These are phyloP conservation scores for Drosophila pseudotalamancana DNA, from an alignment of 2,888 invertebrate species.

Conservation along the genomic window DNA sequence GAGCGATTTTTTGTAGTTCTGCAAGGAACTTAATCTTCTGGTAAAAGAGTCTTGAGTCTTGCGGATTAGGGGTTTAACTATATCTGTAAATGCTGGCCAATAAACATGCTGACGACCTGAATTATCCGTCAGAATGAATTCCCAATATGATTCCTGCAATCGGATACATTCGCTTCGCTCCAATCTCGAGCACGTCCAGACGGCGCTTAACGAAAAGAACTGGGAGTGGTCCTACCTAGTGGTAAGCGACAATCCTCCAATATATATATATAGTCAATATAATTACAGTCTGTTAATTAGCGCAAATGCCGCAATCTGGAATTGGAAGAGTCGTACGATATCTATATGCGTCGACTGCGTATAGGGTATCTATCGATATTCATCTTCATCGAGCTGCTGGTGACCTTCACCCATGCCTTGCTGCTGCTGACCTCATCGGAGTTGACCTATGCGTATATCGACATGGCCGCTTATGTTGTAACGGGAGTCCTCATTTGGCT, in stretches of 20 bases:
- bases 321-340: slow-evolving; percentile 89
- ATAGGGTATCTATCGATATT: slow-evolving; percentile 92
- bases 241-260: slow-evolving; percentile 57
- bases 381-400: slow-evolving; percentile 88
- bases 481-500: slow-evolving; percentile 81
- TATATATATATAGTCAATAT: background rate
- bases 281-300: slow-evolving; percentile 83
- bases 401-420: slow-evolving; percentile 87
- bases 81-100: background rate
- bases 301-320: slow-evolving; percentile 91
- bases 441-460: slow-evolving; percentile 75
- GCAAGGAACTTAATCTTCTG: slow-evolving; percentile 57
- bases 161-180: slow-evolving; percentile 48
- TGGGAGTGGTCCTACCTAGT: slow-evolving; percentile 84
- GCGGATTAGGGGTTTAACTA: slow-evolving; percentile 8
- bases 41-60: slow-evolving; percentile 26
- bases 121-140: slow-evolving; percentile 52
- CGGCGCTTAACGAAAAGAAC: slow-evolving; percentile 80
- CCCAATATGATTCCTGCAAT: slow-evolving; percentile 68
- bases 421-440: slow-evolving; percentile 86
- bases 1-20: slow-evolving; percentile 30
- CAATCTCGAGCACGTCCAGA: slow-evolving; percentile 54
- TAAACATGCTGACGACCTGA: slow-evolving; percentile 50
- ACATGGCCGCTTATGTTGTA: slow-evolving; percentile 81
- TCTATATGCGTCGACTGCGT: slow-evolving; percentile 91